A percentile compares a stretch with the other conserved stretches of the same genome.
Evolutionary conservation across 1,140 invertebrate species (phyloP).

Genomic region (Ptiloglossa arizonensis): DNA sequence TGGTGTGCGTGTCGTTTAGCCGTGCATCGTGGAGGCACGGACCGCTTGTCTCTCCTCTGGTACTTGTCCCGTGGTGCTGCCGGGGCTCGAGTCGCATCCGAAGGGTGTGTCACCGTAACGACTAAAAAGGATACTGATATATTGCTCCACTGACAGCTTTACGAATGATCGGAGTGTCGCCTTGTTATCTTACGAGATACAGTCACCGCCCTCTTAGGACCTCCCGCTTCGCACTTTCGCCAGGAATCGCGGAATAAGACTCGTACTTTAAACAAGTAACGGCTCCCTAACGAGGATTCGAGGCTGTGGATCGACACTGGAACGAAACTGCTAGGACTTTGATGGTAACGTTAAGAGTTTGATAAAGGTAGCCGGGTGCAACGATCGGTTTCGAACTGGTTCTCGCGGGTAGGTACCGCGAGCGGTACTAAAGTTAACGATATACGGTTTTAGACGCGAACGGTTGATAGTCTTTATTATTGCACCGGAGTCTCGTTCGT

Average conservation of each 20-base stretch:
- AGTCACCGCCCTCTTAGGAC: constrained; percentile 23
- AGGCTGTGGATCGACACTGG: too few relatives aligned
- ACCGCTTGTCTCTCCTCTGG: constrained; percentile 10
- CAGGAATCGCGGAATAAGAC: constrained; percentile 1
- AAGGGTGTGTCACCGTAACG: constrained; percentile 63
- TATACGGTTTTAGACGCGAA: too few relatives aligned
- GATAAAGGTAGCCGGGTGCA: too few relatives aligned
- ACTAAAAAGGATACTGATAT: constrained; percentile 69
- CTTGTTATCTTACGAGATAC: constrained; percentile 63
- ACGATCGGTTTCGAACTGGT: too few relatives aligned
- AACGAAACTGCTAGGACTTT: too few relatives aligned
- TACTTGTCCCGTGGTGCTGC: constrained; percentile 10
- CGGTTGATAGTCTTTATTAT: too few relatives aligned
- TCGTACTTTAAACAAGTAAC: too few relatives aligned
- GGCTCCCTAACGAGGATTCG: neutral
- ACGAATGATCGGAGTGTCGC: constrained; percentile 62
- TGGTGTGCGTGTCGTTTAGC: constrained; percentile 13
- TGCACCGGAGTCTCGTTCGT: too few relatives aligned
- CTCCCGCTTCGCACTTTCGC: neutral
- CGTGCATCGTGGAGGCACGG: constrained; percentile 20
- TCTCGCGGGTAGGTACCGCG: too few relatives aligned
- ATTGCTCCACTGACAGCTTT: constrained; percentile 62
- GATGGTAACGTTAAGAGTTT: too few relatives aligned
- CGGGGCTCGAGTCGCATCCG: constrained; percentile 18
- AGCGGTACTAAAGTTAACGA: too few relatives aligned